These are phyloP conservation scores for Clavelina lepadiformis DNA, from an alignment of 23 tunicate genomes.

Conservation along the genomic window DNA sequence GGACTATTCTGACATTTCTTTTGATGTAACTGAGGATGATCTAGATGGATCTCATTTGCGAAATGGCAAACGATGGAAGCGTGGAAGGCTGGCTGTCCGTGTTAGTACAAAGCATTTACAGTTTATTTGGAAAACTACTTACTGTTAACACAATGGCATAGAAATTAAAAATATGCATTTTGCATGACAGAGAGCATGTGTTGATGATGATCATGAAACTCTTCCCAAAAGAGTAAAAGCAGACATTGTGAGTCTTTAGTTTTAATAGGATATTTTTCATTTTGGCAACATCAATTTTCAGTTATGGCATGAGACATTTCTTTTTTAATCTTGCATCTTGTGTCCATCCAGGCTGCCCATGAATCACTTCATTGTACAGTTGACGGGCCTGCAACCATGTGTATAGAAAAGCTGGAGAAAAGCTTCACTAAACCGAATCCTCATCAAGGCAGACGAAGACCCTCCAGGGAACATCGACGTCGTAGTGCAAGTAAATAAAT, in stretches of 20 bases:
- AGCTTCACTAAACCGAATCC: conserved; percentile 70
- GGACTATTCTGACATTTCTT: conserved; percentile 83
- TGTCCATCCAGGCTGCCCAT: conserved; percentile 23
- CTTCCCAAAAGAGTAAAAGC: conserved; percentile 48
- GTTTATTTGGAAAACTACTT: too few species aligned
- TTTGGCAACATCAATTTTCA: too few species aligned
- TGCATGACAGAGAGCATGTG: conserved; percentile 31
- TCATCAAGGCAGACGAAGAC: conserved; percentile 88
- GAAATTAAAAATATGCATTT: too few species aligned
- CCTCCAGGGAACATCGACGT: conserved; percentile 82
- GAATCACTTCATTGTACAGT: conserved; percentile 77
- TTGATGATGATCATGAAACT: conserved; percentile 46
- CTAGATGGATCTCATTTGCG: conserved; percentile 60
- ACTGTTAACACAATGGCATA: neutral
- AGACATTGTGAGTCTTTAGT: conserved; percentile 39
- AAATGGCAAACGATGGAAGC: conserved; percentile 65
- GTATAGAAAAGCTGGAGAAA: conserved; percentile 73
- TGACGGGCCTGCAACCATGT: conserved; percentile 81
- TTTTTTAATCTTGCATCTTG: too few species aligned
- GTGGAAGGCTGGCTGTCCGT: conserved; percentile 38
- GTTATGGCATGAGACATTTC: too few species aligned
- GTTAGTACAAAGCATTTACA: conserved; percentile 4
- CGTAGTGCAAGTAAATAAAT: conserved; percentile 70
- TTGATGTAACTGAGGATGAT: conserved; percentile 88
- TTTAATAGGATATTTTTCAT: too few species aligned